Evolutionary conservation across 2,888 invertebrate species (phyloP).

Genomic region (Luffia ferchaultella): DNA sequence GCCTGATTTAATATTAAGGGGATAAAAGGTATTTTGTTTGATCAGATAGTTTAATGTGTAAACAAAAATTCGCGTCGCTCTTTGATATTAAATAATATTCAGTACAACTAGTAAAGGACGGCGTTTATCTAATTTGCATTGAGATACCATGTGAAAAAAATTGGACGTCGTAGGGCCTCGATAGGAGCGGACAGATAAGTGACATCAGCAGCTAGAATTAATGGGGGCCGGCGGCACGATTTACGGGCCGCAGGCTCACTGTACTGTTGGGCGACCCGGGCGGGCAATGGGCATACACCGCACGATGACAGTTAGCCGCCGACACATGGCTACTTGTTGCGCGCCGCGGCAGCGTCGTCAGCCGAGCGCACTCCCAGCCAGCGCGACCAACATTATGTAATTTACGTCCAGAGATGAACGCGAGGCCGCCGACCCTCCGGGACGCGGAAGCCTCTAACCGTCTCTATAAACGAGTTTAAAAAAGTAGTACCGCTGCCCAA

Average conservation of each 20-base stretch:
- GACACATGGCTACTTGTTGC: conserved; percentile 68
- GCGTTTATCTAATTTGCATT: conserved; percentile 53
- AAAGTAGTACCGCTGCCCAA: conserved; percentile 68
- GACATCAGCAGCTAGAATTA: conserved; percentile 66
- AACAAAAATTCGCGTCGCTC: no score
- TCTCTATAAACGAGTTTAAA: conserved; percentile 67
- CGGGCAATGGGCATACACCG: conserved; percentile 55
- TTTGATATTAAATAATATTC: not conserved
- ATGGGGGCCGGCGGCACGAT: conserved; percentile 50
- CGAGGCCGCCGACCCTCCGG: conserved; percentile 65
- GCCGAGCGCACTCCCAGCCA: no score
- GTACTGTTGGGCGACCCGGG: conserved; percentile 37
- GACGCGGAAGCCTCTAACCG: conserved; percentile 66
- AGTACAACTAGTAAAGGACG: conserved; percentile 41
- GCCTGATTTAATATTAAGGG: no score
- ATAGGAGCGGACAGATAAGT: conserved; percentile 64
- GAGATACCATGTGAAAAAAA: conserved; percentile 53
- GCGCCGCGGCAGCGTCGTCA: no score
- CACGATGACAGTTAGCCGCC: conserved; percentile 66
- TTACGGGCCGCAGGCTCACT: conserved; percentile 40
- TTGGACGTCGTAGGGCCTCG: conserved; percentile 65
- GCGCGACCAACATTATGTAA: conserved; percentile 65
- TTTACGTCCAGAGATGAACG: conserved; percentile 59
- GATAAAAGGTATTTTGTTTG: no score
- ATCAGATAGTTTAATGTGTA: no score